A percentile compares a stretch with the other conserved stretches of the same genome.
Evolutionary conservation across 2,113 vertebrate species (phyloP).

Genomic region (Pteronura brasiliensis): DNA sequence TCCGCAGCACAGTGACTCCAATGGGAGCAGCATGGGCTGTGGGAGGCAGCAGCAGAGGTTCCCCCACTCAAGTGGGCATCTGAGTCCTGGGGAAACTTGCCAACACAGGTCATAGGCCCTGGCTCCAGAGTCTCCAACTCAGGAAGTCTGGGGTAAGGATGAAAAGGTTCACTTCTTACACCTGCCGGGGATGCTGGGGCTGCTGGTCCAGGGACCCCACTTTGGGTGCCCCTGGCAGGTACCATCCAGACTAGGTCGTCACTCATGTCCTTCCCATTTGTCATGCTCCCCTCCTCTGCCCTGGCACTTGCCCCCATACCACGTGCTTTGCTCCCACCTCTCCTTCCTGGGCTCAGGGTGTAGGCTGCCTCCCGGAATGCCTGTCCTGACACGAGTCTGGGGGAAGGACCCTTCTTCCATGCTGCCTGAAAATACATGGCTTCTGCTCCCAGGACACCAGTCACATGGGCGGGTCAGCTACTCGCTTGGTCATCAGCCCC

Average conservation of each 20-base stretch:
- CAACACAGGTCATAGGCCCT: fast-evolving
- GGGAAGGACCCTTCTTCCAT: not conserved
- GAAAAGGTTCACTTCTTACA: not conserved
- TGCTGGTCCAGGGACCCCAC: not conserved
- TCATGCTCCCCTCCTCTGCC: not conserved
- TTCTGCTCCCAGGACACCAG: not conserved
- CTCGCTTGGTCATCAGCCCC: not conserved
- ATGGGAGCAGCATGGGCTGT: fast-evolving
- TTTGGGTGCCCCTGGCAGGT: not conserved
- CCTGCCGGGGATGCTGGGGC: no score
- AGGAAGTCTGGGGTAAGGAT: fast-evolving
- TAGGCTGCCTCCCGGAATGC: not conserved
- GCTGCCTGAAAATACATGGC: not conserved
- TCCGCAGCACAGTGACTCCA: not conserved
- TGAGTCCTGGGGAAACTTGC: fast-evolving
- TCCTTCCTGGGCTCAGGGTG: not conserved
- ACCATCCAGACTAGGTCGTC: not conserved
- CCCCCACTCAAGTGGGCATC: fast-evolving
- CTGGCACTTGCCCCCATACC: not conserved
- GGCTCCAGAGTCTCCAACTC: not conserved
- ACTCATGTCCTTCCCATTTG: not conserved
- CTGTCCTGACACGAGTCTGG: not conserved
- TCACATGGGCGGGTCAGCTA: not conserved
- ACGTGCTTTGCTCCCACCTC: not conserved
- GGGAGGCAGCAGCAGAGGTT: not conserved